A percentile compares a stretch with the other conserved stretches of the same genome.
These are phyloP conservation scores for Mirounga angustirostris DNA, from an alignment of 2,113 vertebrate genomes.

Conservation along the genomic window DNA sequence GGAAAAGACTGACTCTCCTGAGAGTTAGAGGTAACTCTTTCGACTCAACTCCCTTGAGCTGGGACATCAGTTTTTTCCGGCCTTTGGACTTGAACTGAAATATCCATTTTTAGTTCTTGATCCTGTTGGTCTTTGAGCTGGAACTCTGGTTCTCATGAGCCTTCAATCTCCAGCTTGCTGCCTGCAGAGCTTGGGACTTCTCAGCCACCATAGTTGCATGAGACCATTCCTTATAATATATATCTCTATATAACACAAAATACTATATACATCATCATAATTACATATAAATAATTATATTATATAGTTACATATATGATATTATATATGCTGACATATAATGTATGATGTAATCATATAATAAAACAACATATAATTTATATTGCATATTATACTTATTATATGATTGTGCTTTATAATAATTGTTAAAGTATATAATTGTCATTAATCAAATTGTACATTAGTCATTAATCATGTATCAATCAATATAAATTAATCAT, in stretches of 20 bases:
- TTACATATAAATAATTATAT: background rate
- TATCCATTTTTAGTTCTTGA: background rate
- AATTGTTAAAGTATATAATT: background rate
- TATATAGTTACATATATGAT: background rate
- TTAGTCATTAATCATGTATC: background rate
- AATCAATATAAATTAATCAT: background rate
- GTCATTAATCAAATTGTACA: background rate
- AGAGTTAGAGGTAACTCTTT: background rate
- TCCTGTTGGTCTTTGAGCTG: background rate
- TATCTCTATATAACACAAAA: background rate
- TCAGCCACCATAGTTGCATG: background rate
- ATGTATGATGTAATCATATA: background rate
- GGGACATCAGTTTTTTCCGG: background rate
- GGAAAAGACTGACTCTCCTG: background rate
- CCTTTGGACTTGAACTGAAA: background rate
- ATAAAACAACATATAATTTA: background rate
- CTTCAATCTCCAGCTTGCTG: background rate
- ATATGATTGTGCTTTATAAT: background rate
- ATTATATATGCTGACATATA: background rate
- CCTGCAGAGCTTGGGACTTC: background rate
- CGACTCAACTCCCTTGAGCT: background rate
- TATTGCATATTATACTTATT: background rate
- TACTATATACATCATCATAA: background rate
- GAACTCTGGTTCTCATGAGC: accelerated
- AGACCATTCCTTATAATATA: background rate